phyloP scores from a whole-genome alignment of 2,888 invertebrate species.

The Lepidochitona cinerea region DNA sequence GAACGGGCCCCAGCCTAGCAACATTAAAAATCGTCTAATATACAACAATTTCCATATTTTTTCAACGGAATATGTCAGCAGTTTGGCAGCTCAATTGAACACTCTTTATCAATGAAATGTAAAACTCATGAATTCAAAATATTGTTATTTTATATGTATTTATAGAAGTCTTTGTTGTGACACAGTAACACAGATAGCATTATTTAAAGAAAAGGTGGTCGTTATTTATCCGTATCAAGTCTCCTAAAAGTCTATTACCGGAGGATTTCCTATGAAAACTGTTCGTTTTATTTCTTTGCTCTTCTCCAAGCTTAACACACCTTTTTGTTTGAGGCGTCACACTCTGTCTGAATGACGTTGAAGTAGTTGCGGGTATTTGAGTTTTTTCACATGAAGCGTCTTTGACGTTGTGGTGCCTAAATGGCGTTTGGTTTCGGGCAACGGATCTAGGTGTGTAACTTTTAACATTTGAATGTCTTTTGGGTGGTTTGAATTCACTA shows the following conservation, averaged over 20 bases:
- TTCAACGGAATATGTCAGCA: too few relatives aligned
- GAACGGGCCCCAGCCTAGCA: too few relatives aligned
- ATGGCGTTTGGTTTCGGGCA: not conserved
- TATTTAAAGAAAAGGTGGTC: conserved; percentile 4
- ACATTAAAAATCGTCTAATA: too few relatives aligned
- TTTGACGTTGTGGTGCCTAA: not conserved
- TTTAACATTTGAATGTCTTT: too few relatives aligned
- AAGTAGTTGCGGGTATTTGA: not conserved
- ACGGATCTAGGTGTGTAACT: not conserved
- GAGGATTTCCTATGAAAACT: not conserved
- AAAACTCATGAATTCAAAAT: too few relatives aligned
- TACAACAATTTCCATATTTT: too few relatives aligned
- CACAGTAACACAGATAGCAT: too few relatives aligned
- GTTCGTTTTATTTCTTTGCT: not conserved
- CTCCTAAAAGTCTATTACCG: not conserved
- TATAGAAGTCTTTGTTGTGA: too few relatives aligned
- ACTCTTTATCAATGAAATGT: too few relatives aligned
- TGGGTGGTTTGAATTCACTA: not conserved
- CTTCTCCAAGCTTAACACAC: too few relatives aligned
- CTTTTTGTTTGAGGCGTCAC: not conserved
- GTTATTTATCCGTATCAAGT: not conserved
- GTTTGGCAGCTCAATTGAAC: too few relatives aligned
- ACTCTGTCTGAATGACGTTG: not conserved
- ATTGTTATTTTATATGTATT: too few relatives aligned
- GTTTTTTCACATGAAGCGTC: not conserved